phyloP scores from a whole-genome alignment of 1,140 invertebrate species.

The Platyura marginata region DNA sequence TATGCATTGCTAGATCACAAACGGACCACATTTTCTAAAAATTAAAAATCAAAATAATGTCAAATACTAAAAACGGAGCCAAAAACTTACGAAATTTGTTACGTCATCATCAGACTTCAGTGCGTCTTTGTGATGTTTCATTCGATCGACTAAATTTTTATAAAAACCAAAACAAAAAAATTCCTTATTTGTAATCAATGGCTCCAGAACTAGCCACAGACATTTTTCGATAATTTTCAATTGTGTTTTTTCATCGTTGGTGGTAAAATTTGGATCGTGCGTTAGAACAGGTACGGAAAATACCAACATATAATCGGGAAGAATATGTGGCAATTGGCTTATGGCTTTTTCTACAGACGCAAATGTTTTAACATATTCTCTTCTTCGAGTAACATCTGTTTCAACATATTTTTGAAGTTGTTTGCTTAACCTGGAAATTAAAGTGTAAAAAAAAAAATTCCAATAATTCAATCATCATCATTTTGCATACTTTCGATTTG shows the following conservation, averaged over 20 bases:
- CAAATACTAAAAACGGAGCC: not conserved
- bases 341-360: constrained; percentile 44
- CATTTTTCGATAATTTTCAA: constrained; percentile 64
- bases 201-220: constrained; percentile 86
- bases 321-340: constrained; percentile 61
- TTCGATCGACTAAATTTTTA: constrained; percentile 78
- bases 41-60: constrained; percentile 6
- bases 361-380: constrained; percentile 79
- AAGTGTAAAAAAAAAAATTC: not conserved
- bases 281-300: constrained; percentile 86
- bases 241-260: constrained; percentile 52
- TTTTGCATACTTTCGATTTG: constrained; percentile 42
- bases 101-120: constrained; percentile 61
- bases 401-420: constrained; percentile 18
- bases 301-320: constrained; percentile 91
- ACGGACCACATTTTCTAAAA: constrained; percentile 86
- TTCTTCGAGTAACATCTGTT: constrained; percentile 67
- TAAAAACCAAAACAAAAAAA: constrained; percentile 93
- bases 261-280: constrained; percentile 70
- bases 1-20: constrained; percentile 81
- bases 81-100: constrained; percentile 51
- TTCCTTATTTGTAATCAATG: constrained; percentile 80
- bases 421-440: constrained; percentile 14
- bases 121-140: constrained; percentile 83
- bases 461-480: not conserved